Base-by-base conservation (phyloP, 92 coral and sea anemone genomes). In the Heteractis magnifica region DNA sequence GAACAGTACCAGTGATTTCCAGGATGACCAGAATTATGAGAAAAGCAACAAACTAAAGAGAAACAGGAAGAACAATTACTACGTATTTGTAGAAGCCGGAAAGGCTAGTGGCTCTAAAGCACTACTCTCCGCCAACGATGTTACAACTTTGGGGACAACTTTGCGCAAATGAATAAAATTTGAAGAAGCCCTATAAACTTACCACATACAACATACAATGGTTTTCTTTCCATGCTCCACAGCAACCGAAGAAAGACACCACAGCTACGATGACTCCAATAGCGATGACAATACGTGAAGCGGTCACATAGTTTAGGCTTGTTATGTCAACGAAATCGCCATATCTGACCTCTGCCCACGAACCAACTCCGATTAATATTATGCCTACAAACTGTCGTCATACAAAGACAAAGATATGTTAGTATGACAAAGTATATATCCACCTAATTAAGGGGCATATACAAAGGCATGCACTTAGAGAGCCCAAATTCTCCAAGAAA, bases 171-270 rank as follows among this genome's bases (percentile, higher is more conserved):
- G 58, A 53, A 53, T 8, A 8, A 53, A 8, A 8, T 8, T 53
- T 53, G 72, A 65, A 65, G 20, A 65, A 18, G 72, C 19, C 10
- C 14, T n/a, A 20, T n/a, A 18, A 20, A 88, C 97, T 93, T 79
- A 93, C 98, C 34, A 58, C 81, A 18, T 81, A 71, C 65, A 93
- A 75, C 87, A 91, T 14, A 76, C 88, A 85, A 48, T 82, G 82
- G 89, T 86, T 91, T 53, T 87, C 88, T 77, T 84, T 91, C 91
- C 92, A 88, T 6, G 98, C 98, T 23, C 98, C 98, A 77, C 87
- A 77, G 77, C 92, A 91, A 0, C 98, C 98, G 48, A 91, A 72
- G 91, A 93, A 89, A 15, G 98, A 75, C 41, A 89, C 48, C 14
- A 93, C 7, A 4, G 89, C 86, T 11, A 93, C 62, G 10, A 91